Evolutionary conservation across 2,888 invertebrate genomes (phyloP).

Genomic region (Drosophila nigricruria): DNA sequence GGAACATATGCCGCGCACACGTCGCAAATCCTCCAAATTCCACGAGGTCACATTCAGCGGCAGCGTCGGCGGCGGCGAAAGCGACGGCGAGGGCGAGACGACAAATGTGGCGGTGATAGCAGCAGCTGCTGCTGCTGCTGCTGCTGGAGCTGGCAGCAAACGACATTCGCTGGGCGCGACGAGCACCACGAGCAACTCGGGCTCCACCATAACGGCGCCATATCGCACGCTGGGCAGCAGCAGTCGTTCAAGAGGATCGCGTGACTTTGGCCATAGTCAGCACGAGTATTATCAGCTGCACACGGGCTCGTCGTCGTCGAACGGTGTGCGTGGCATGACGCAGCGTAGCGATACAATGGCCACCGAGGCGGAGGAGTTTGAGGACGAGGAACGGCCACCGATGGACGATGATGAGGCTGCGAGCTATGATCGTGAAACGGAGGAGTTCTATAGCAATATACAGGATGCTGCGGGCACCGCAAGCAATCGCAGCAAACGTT

Average conservation of each 20-base stretch:
- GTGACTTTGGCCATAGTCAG: slow-evolving; percentile 45
- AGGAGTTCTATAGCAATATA: slow-evolving; percentile 84
- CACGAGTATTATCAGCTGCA: slow-evolving; percentile 69
- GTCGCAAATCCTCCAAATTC: slow-evolving; percentile 79
- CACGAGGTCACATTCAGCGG: slow-evolving; percentile 83
- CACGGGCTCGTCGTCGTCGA: slow-evolving; percentile 63
- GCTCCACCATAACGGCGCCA: slow-evolving; percentile 51
- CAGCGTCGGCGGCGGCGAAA: slow-evolving; percentile 79
- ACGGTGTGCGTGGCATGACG: slow-evolving; percentile 52
- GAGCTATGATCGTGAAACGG: slow-evolving; percentile 82
- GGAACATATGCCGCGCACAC: slow-evolving; percentile 39
- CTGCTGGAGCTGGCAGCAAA: slow-evolving; percentile 31
- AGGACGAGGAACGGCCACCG: slow-evolving; percentile 67
- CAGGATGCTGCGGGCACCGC: slow-evolving; percentile 79
- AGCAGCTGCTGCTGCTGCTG: neutral
- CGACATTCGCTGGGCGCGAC: slow-evolving; percentile 68
- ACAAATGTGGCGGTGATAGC: neutral
- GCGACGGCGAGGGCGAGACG: slow-evolving; percentile 58
- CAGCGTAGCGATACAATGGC: slow-evolving; percentile 73
- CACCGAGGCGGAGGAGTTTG: slow-evolving; percentile 71
- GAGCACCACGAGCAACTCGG: slow-evolving; percentile 67
- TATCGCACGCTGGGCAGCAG: slow-evolving; percentile 63
- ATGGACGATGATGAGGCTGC: slow-evolving; percentile 74
- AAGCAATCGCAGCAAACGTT: slow-evolving; percentile 81
- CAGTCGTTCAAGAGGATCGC: slow-evolving; percentile 59